Percentiles rank a stretch among this genome's conserved stretches.
Evolutionary conservation across 2,888 invertebrate genomes (phyloP).

Genomic region (Chaetoderma sp.): DNA sequence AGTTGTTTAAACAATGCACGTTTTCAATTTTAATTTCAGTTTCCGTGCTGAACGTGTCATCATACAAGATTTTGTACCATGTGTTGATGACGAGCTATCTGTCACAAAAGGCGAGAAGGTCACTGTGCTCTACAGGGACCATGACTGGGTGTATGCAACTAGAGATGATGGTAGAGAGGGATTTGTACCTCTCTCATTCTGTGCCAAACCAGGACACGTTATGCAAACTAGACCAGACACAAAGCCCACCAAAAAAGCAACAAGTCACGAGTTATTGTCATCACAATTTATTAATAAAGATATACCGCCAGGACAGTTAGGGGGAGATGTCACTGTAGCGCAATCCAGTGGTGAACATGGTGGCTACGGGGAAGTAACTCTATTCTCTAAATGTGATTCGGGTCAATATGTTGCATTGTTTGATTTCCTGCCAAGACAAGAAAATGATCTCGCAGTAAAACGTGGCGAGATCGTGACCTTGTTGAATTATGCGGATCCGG

Average conservation of each 20-base stretch:
- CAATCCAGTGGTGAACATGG: neutral
- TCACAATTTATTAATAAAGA: no score
- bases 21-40: no score
- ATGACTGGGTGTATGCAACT: constrained; percentile 97
- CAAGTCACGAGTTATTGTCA: no score
- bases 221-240: neutral
- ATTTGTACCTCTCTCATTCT: constrained; percentile 94
- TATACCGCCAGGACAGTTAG: no score
- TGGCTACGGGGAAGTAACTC: constrained; percentile 1
- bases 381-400: constrained; percentile 79
- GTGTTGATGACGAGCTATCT: constrained; percentile 94
- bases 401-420: constrained; percentile 93
- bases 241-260: neutral
- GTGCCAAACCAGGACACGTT: constrained; percentile 75
- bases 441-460: constrained; percentile 93
- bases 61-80: constrained; percentile 86
- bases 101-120: constrained; percentile 85
- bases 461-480: constrained; percentile 96
- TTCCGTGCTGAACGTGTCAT: constrained; percentile 43
- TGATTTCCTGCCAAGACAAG: constrained; percentile 91
- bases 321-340: no score
- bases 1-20: no score
- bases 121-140: constrained; percentile 93
- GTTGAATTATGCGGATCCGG: constrained; percentile 91
- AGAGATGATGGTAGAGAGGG: constrained; percentile 91